Conservation (phyloP, 2,113 vertebrate species). For the Semnornis frantzii region DNA sequence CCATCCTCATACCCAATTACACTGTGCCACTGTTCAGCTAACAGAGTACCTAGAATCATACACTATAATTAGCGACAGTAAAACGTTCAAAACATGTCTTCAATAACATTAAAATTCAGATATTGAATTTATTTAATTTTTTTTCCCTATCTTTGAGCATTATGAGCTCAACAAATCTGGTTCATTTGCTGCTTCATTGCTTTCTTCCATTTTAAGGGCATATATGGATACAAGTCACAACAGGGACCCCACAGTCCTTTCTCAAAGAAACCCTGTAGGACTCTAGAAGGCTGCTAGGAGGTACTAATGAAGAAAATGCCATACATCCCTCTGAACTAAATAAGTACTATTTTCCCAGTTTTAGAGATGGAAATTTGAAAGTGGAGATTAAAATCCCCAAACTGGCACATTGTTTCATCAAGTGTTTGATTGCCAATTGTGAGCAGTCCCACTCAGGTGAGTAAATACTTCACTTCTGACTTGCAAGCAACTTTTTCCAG, state of each 20-base stretch:
- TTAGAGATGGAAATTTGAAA: neutral
- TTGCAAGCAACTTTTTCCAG: slow-evolving; percentile 1
- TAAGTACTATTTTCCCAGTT: neutral
- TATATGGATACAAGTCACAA: neutral
- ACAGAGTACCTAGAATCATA: neutral
- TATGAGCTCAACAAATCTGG: neutral
- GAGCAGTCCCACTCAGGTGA: neutral
- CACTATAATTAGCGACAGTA: neutral
- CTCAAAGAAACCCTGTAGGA: neutral
- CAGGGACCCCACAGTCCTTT: neutral
- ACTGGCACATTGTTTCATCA: slow-evolving; percentile 1
- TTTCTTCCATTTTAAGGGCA: neutral
- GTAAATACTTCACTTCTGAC: slow-evolving; percentile 29
- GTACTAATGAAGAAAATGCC: neutral
- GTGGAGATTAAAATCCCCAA: neutral
- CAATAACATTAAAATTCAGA: neutral
- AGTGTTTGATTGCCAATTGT: slow-evolving; percentile 2
- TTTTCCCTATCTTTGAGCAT: neutral
- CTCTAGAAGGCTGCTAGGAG: neutral
- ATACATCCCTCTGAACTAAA: neutral
- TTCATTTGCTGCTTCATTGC: neutral
- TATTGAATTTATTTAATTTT: too few species aligned
- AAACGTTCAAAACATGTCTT: neutral
- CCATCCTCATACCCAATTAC: neutral
- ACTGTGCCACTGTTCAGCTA: neutral